These are phyloP conservation scores for Pseudochirops cupreus DNA, from an alignment of 2,797 vertebrate genomes.

Conservation along the genomic window DNA sequence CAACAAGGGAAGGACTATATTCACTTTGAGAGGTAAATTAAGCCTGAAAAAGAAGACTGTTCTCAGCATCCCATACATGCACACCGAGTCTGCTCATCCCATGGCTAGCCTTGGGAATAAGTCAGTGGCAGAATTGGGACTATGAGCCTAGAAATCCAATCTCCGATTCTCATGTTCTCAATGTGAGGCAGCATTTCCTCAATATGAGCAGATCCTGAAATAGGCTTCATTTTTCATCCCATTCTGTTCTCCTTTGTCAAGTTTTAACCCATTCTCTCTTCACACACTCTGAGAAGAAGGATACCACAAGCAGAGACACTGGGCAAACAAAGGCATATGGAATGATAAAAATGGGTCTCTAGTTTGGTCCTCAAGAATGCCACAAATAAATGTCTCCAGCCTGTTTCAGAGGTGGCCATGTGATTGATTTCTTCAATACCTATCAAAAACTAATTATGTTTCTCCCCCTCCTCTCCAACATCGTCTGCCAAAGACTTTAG, in stretches of 20 bases:
- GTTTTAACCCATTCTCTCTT: constrained; percentile 4
- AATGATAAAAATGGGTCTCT: neutral
- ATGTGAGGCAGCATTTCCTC: neutral
- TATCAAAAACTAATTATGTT: neutral
- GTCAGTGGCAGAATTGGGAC: neutral
- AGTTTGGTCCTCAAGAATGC: neutral
- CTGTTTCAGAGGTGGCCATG: neutral
- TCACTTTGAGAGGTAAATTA: neutral
- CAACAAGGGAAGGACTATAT: neutral
- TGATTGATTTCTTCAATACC: neutral
- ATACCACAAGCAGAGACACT: neutral
- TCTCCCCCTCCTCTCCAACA: neutral
- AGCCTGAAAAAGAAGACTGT: fast-evolving
- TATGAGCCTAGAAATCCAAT: neutral
- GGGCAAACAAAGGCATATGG: neutral
- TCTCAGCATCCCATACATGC: fast-evolving
- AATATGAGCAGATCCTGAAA: neutral
- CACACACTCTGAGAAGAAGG: neutral
- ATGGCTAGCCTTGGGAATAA: neutral
- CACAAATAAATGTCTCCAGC: neutral
- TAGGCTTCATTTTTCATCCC: neutral
- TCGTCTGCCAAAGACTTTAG: neutral
- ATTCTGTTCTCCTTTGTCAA: neutral
- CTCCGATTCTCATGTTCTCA: neutral
- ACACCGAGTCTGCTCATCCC: neutral